These are phyloP conservation scores for Tetramorium simillimum DNA, from an alignment of 1,140 invertebrate species.

Conservation along the genomic window DNA sequence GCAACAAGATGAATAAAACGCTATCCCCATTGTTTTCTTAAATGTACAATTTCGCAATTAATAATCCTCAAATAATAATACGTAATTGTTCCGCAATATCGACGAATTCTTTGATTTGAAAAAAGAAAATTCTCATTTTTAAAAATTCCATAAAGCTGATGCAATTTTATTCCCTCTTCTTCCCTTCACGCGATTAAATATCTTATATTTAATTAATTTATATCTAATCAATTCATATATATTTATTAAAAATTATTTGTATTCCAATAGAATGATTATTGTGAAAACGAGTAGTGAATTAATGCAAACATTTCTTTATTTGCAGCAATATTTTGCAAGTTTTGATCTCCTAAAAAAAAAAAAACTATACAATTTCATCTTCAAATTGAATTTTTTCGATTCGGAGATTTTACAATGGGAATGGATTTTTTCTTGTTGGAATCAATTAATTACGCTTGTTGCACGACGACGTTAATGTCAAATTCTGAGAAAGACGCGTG, in stretches of 20 bases:
- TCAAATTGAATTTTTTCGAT: neutral
- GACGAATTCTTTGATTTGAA: neutral
- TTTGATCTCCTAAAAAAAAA: no score
- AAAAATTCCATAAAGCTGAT: neutral
- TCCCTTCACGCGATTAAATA: neutral
- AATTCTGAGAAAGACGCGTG: neutral
- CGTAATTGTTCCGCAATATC: neutral
- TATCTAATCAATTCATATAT: neutral
- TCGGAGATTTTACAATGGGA: neutral
- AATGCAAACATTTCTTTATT: neutral
- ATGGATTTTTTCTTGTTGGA: slow-evolving; percentile 1
- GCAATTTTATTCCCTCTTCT: neutral
- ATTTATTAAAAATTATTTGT: neutral
- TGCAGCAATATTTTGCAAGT: neutral
- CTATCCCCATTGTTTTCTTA: neutral
- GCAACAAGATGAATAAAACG: neutral
- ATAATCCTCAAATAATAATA: neutral
- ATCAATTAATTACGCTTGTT: neutral
- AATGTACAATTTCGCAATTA: slow-evolving; percentile 13
- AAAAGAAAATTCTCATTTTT: slow-evolving; percentile 11
- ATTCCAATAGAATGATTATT: neutral
- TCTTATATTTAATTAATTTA: neutral
- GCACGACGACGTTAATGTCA: neutral
- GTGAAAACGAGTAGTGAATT: neutral
- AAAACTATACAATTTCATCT: neutral